A percentile compares a stretch with the other conserved stretches of the same genome.
These are phyloP conservation scores for Aldabrachelys gigantea DNA, from an alignment of 2,113 vertebrate genomes.

Conservation along the genomic window DNA sequence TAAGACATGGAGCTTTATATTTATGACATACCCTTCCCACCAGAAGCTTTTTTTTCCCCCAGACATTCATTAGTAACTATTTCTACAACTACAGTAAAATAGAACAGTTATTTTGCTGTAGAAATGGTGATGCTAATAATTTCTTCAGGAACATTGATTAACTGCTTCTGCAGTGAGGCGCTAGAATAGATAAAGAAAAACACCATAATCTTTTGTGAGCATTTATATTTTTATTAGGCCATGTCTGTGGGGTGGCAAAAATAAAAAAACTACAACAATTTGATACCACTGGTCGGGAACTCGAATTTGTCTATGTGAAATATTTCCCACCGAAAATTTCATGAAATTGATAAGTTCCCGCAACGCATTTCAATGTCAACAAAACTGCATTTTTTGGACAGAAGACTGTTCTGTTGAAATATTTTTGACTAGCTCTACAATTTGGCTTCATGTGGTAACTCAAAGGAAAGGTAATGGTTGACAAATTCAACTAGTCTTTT, in stretches of 20 bases:
- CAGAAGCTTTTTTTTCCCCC: neutral
- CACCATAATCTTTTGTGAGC: neutral
- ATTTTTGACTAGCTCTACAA: neutral
- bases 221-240: neutral
- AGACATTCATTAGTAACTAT: neutral
- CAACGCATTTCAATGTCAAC: slow-evolving; percentile 15
- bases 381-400: neutral
- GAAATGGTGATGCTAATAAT: neutral
- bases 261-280: neutral
- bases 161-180: neutral
- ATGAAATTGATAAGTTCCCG: neutral
- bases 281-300: neutral
- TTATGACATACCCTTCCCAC: neutral
- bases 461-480: neutral
- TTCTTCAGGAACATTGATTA: neutral
- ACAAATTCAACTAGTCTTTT: neutral
- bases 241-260: neutral
- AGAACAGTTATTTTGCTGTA: neutral
- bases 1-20: neutral
- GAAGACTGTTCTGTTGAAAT: neutral
- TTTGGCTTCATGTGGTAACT: neutral
- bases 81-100: neutral
- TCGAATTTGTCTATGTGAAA: neutral
- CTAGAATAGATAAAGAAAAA: neutral
- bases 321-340: neutral